Conservation (phyloP, 2,113 vertebrate species). For the human region DNA sequence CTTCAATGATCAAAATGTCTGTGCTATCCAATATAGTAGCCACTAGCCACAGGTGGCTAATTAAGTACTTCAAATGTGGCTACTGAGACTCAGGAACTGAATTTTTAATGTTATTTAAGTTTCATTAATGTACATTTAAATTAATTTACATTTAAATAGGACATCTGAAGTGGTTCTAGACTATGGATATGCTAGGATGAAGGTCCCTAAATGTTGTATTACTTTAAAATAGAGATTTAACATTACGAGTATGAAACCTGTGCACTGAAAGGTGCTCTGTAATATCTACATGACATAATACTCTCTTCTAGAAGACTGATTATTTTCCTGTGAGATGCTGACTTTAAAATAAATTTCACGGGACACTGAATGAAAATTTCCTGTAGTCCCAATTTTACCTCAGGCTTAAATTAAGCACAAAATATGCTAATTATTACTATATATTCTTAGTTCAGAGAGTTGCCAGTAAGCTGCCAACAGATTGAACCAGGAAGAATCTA, state of each 20-base stretch:
- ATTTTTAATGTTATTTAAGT: neutral
- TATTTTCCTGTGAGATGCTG: neutral
- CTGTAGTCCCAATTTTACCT: neutral
- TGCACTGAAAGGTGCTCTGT: neutral
- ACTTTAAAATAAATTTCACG: conserved; percentile 27
- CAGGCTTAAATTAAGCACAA: neutral
- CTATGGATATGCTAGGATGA: neutral
- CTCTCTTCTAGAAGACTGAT: neutral
- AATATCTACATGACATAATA: neutral
- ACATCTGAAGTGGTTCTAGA: neutral
- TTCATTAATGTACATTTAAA: neutral
- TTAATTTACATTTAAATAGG: neutral
- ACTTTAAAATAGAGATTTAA: neutral
- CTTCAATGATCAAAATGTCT: neutral
- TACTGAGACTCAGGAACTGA: neutral
- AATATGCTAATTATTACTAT: neutral
- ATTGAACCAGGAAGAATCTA: neutral
- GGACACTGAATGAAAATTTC: neutral
- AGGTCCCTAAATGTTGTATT: neutral
- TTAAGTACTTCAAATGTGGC: neutral
- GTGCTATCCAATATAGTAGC: neutral
- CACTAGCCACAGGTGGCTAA: neutral
- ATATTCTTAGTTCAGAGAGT: conserved; percentile 7
- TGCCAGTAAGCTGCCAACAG: neutral
- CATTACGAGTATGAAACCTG: neutral